A percentile compares a stretch with the other conserved stretches of the same genome.
phyloP scores from a whole-genome alignment of 2,888 invertebrate species.

The Crepidodera aurea region DNA sequence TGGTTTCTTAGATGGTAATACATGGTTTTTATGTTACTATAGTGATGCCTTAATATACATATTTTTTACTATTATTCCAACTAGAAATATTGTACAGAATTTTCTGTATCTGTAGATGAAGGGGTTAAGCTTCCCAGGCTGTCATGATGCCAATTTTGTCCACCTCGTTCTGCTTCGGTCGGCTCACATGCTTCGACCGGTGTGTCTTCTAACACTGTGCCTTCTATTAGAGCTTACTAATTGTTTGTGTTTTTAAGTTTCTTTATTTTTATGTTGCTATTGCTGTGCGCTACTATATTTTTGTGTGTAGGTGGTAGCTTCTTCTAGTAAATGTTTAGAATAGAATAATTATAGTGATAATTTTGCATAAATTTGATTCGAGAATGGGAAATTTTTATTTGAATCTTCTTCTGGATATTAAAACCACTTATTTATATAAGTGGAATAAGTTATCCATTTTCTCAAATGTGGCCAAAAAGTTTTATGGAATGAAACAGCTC shows the following conservation, averaged over 20 bases:
- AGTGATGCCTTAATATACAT: too few relatives aligned
- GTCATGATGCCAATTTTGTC: conserved; percentile 94
- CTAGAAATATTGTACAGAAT: conserved; percentile 20
- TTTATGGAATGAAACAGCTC: too few relatives aligned
- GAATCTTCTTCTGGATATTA: too few relatives aligned
- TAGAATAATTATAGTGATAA: too few relatives aligned
- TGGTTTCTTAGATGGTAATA: too few relatives aligned
- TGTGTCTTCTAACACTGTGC: conserved; percentile 69
- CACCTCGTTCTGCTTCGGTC: conserved; percentile 96
- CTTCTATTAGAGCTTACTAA: conserved; percentile 32
- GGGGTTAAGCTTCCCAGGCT: conserved; percentile 95
- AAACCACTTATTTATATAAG: too few relatives aligned
- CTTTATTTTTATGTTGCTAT: conserved; percentile 13
- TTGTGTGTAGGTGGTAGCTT: background rate
- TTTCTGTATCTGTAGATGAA: conserved; percentile 76
- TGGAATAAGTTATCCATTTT: too few relatives aligned
- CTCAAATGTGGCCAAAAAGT: too few relatives aligned
- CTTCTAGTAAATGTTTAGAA: too few relatives aligned
- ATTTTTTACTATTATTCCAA: background rate
- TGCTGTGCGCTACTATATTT: conserved; percentile 16
- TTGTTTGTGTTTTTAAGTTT: conserved; percentile 13
- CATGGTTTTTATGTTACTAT: too few relatives aligned
- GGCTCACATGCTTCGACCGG: conserved; percentile 95
- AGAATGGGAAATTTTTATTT: too few relatives aligned
- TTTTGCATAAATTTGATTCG: too few relatives aligned